Base-by-base conservation (phyloP, 2,888 invertebrate species). In the Tenthredo amoena region DNA sequence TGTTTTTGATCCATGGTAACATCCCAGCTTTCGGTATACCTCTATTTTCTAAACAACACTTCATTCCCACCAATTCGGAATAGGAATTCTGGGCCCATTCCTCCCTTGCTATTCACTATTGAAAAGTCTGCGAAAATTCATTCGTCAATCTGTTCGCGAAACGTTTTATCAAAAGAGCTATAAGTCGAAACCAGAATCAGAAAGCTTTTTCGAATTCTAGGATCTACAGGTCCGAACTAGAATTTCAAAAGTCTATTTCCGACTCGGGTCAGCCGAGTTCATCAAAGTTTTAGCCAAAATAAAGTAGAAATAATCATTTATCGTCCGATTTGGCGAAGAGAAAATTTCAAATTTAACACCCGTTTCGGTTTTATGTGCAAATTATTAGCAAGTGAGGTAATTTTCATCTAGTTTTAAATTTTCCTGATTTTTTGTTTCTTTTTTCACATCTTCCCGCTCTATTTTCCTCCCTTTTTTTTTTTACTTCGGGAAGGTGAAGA, bases 281-380 rank as follows among this genome's bases (percentile, higher is more conserved):
- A 12, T 12, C 10, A 43, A 43, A 43, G 43, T 43, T 43, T 2
- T 12, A 1, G 3, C n/a, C 10, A 50, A 50, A 50, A 50, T 50
- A 6, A 12, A 5, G 18, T 50, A 5, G 18, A 18, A 18, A 50
- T 50, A 50, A 43, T 43, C 10, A 43, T 43, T 43, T 18, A 50
- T 50, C 5, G 18, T 6, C 18, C 50, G 18, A 55, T 55, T 18
- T 55, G n/a, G 55, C n/a, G 6, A 7, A 5, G 55, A 18, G n/a
- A 55, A 55, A 50, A 55, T n/a, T 55, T 55, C n/a, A n/a, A 55
- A 55, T 55, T 55, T 55, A 55, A n/a, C 55, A 55, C 55, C n/a
- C 55, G 7, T 6, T 55, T 55, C 7, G n/a, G 7, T 55, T 55
- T 55, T n/a, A n/a, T 7, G 55, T n/a, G 55, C 0, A 2, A n/a